A percentile compares a stretch with the other conserved stretches of the same genome.
These are phyloP conservation scores for Oscheius sp. DNA, from an alignment of 2,888 invertebrate species.

Conservation along the genomic window DNA sequence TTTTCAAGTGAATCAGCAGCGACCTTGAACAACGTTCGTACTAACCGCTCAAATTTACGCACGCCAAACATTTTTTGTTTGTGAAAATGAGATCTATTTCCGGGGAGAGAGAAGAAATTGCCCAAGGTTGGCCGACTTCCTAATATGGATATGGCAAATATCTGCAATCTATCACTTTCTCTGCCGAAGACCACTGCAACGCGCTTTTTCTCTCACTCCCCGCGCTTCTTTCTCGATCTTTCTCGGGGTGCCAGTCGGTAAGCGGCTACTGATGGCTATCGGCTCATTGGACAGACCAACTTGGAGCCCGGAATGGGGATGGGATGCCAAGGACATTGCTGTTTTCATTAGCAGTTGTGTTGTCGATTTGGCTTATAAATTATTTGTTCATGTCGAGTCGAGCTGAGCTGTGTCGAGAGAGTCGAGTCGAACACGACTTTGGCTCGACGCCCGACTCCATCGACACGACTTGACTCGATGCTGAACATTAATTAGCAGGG, in stretches of 20 bases:
- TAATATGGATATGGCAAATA: too few relatives aligned
- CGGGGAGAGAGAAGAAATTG: neutral
- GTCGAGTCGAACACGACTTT: too few relatives aligned
- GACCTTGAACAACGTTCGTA: constrained; percentile 28
- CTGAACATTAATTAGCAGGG: too few relatives aligned
- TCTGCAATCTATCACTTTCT: neutral
- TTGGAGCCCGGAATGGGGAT: neutral
- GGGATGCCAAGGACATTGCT: constrained; percentile 1
- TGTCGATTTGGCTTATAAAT: too few relatives aligned
- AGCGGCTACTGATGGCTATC: constrained; percentile 22
- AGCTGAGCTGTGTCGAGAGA: too few relatives aligned
- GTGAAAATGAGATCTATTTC: constrained; percentile 22
- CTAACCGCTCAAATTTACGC: constrained; percentile 26
- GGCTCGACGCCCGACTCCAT: too few relatives aligned
- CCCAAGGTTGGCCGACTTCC: too few relatives aligned
- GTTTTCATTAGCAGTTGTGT: neutral
- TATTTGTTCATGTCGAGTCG: too few relatives aligned
- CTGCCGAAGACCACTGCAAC: neutral
- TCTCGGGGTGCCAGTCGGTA: constrained; percentile 5
- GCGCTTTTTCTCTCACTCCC: neutral
- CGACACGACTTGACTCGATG: too few relatives aligned
- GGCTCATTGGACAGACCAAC: constrained; percentile 7
- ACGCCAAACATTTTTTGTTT: constrained; percentile 22
- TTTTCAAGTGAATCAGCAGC: neutral
- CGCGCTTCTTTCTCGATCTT: neutral